Conservation (phyloP, 2,888 invertebrate genomes). For the Thereva nobilitata region DNA sequence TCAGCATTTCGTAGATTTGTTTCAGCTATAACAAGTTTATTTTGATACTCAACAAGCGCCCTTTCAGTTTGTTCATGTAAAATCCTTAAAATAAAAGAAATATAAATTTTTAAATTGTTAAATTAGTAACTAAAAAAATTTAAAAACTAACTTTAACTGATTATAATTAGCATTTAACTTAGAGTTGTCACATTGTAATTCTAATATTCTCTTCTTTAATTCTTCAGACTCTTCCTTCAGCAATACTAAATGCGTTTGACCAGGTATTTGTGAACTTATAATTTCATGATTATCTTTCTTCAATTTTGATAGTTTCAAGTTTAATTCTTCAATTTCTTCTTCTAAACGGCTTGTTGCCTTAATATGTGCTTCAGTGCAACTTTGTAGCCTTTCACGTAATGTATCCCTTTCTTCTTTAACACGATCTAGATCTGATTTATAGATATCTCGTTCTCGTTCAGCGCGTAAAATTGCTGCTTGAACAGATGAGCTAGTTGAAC, state of each 20-base stretch:
- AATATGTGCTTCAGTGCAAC: constrained; percentile 58
- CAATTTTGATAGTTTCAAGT: constrained; percentile 60
- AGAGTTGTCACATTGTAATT: constrained; percentile 61
- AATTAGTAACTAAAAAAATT: constrained; percentile 49
- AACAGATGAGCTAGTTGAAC: constrained; percentile 43
- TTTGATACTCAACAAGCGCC: constrained; percentile 70
- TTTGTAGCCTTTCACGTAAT: constrained; percentile 63
- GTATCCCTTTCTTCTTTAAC: constrained; percentile 66
- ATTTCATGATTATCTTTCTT: constrained; percentile 64
- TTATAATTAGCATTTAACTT: constrained; percentile 62
- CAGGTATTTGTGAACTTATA: constrained; percentile 60
- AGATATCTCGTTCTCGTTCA: constrained; percentile 62
- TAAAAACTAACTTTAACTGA: constrained; percentile 63
- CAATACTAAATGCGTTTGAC: constrained; percentile 61
- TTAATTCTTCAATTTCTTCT: constrained; percentile 59
- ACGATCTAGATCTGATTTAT: constrained; percentile 62
- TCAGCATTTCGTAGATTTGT: constrained; percentile 66
- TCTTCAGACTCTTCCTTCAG: constrained; percentile 64
- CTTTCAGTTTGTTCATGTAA: constrained; percentile 78
- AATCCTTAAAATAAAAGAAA: constrained; percentile 60
- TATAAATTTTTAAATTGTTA: constrained; percentile 53
- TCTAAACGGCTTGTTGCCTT: constrained; percentile 60
- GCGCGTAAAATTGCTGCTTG: constrained; percentile 53
- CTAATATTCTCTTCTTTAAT: constrained; percentile 60
- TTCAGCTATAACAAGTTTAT: constrained; percentile 67